These are phyloP conservation scores for Talpa occidentalis DNA, from an alignment of 2,113 vertebrate species.

Conservation along the genomic window DNA sequence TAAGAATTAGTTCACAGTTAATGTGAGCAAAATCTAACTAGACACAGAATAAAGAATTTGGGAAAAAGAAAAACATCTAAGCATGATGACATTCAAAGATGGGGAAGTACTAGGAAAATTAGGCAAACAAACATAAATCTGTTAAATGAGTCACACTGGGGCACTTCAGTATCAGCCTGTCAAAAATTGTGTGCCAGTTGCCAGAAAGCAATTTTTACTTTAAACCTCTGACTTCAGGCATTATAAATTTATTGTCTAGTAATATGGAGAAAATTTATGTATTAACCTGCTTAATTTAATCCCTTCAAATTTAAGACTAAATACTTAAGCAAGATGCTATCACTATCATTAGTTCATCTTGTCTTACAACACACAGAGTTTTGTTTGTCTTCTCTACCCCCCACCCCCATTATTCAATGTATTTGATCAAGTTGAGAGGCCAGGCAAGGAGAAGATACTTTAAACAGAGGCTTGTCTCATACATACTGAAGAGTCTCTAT, in stretches of 20 bases:
- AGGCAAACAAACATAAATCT: not conserved
- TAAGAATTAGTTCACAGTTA: conserved; percentile 12
- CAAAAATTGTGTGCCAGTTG: not conserved
- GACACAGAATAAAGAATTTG: not conserved
- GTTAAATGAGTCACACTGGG: not conserved
- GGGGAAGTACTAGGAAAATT: not conserved
- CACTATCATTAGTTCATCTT: not conserved
- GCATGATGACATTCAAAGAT: not conserved
- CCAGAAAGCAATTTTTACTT: not conserved
- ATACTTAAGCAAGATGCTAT: not conserved
- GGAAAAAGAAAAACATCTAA: not conserved
- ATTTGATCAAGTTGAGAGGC: not conserved
- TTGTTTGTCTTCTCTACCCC: conserved; percentile 16
- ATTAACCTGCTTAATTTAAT: not conserved
- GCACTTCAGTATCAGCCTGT: not conserved
- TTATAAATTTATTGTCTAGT: not conserved
- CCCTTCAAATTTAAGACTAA: conserved; percentile 6
- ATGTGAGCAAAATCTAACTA: not conserved
- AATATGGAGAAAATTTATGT: not conserved
- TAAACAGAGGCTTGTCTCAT: not conserved
- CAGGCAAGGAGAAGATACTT: not conserved
- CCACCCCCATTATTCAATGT: not conserved
- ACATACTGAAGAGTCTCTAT: not conserved
- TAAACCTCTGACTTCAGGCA: not conserved
- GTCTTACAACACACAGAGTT: not conserved